These are phyloP conservation scores for Chrysopilus asiliformis DNA, from an alignment of 2,888 invertebrate species.

Conservation along the genomic window DNA sequence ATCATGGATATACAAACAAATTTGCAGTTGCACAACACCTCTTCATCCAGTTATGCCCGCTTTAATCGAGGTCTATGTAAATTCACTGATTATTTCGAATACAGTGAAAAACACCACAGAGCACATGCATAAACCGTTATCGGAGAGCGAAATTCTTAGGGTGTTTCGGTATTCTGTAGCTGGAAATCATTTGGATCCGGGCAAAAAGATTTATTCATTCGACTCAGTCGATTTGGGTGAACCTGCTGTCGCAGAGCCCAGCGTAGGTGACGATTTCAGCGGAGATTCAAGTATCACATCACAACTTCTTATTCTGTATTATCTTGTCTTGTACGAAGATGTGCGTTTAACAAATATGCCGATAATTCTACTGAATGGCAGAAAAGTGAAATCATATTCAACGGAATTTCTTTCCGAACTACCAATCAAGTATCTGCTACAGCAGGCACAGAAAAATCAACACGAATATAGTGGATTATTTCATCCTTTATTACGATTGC, in stretches of 20 bases:
- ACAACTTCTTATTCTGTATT: constrained; percentile 81
- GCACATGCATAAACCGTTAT: constrained; percentile 81
- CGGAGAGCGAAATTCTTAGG: constrained; percentile 74
- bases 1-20: constrained; percentile 92
- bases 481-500: constrained; percentile 70
- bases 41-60: constrained; percentile 87
- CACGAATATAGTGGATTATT: constrained; percentile 82
- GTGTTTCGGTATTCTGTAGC: constrained; percentile 70
- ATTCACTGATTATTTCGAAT: constrained; percentile 66
- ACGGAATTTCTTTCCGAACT: constrained; percentile 77
- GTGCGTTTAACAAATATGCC: constrained; percentile 62
- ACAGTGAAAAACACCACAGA: constrained; percentile 43
- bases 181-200: constrained; percentile 54
- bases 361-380: constrained; percentile 48
- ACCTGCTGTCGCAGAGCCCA: constrained; percentile 39
- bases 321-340: constrained; percentile 85
- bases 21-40: constrained; percentile 77
- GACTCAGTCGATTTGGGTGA: constrained; percentile 11
- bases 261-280: no score
- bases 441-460: constrained; percentile 85
- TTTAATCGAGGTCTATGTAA: constrained; percentile 88
- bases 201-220: constrained; percentile 27
- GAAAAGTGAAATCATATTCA: constrained; percentile 72
- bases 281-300: constrained; percentile 51
- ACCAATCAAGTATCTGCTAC: constrained; percentile 85